Percentiles rank a stretch among this genome's conserved stretches.
These are phyloP conservation scores for Anagrus nilaparvatae DNA, from an alignment of 1,140 invertebrate genomes.

Conservation along the genomic window DNA sequence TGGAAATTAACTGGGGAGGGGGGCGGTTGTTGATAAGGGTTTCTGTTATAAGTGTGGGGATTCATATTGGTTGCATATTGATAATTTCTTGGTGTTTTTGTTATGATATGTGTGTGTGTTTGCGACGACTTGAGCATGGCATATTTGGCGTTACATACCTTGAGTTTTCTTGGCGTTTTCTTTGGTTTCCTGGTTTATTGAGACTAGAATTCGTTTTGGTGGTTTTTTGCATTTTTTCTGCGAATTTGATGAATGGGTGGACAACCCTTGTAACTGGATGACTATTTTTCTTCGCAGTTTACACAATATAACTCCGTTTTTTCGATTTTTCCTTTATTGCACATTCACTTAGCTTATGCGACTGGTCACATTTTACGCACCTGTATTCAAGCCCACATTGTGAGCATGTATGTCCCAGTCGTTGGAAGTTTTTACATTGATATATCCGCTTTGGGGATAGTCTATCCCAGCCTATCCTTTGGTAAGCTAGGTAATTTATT, in stretches of 20 bases:
- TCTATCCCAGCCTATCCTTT: conserved; percentile 17
- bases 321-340: background rate
- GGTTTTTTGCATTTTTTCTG: background rate
- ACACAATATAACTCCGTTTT: background rate
- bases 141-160: background rate
- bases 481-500: conserved; percentile 14
- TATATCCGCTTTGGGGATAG: conserved; percentile 17
- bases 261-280: background rate
- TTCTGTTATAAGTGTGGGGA: too few relatives aligned
- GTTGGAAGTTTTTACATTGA: conserved; percentile 14
- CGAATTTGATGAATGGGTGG: background rate
- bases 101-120: background rate
- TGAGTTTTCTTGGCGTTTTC: background rate
- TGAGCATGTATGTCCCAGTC: background rate
- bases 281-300: background rate
- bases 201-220: background rate
- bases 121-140: background rate
- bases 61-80: background rate
- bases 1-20: too few relatives aligned
- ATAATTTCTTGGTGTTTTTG: background rate
- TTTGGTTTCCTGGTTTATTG: too few relatives aligned
- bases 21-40: too few relatives aligned
- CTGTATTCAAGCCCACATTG: background rate
- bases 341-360: background rate
- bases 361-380: background rate